Conservation (phyloP, 23 tunicate species). For the Trididemnum nubilum region DNA sequence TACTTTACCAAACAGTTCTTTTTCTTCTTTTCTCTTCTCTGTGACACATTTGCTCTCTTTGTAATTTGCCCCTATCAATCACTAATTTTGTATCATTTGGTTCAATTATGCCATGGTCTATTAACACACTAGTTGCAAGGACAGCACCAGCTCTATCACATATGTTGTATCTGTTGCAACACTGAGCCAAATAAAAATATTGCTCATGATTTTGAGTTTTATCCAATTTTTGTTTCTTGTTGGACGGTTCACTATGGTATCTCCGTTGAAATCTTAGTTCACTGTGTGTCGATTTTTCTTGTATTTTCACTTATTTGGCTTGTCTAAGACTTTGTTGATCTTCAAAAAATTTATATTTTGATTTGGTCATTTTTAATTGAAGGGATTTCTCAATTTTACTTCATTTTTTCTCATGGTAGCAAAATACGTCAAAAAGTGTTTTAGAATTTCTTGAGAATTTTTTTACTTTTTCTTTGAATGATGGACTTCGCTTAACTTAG, state of each 20-base stretch:
- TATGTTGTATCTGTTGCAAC: constrained; percentile 28
- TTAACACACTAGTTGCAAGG: constrained; percentile 19
- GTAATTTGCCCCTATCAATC: constrained; percentile 14
- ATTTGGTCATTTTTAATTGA: too few species aligned
- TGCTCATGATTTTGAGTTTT: background rate
- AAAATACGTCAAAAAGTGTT: too few species aligned
- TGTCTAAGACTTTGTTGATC: too few species aligned
- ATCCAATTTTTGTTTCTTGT: constrained; percentile 15
- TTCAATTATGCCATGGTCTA: constrained; percentile 16
- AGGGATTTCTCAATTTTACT: too few species aligned
- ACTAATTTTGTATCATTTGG: constrained; percentile 9
- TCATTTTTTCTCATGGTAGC: too few species aligned
- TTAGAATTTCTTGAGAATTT: too few species aligned
- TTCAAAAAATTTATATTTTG: too few species aligned
- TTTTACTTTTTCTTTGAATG: too few species aligned
- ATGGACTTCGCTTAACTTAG: too few species aligned
- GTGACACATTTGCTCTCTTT: constrained; percentile 24
- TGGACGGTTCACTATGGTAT: constrained; percentile 15
- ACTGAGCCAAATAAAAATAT: constrained; percentile 18
- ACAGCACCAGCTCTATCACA: constrained; percentile 43
- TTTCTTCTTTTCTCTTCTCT: constrained; percentile 18
- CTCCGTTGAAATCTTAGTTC: too few species aligned
- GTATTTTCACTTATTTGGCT: too few species aligned
- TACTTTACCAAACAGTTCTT: constrained; percentile 2
- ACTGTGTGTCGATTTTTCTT: too few species aligned